These are phyloP conservation scores for Drosophila mojavensis DNA, from an alignment of 1,140 invertebrate genomes.

Conservation along the genomic window DNA sequence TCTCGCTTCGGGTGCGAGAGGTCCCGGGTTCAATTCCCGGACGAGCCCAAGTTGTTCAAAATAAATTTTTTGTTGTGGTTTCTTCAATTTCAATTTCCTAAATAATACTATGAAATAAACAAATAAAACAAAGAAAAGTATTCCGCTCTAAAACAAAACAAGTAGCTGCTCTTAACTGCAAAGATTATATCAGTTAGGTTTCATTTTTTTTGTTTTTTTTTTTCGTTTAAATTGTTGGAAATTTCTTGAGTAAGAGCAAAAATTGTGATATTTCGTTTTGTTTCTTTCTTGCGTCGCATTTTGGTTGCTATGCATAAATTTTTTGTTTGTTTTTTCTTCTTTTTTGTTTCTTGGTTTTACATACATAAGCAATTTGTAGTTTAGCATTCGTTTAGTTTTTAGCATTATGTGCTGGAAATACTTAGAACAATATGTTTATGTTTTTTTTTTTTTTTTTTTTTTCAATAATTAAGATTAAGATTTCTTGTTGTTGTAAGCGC, in stretches of 20 bases:
- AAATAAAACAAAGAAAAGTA: constrained; percentile 5
- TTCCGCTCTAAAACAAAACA: constrained; percentile 32
- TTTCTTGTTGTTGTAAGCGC: constrained; percentile 54
- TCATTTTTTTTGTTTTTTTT: constrained; percentile 3
- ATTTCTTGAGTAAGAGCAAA: constrained; percentile 17
- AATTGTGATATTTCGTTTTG: constrained; percentile 23
- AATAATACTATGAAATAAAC: constrained; percentile 15
- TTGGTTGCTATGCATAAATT: constrained; percentile 29
- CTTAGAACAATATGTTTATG: constrained; percentile 60
- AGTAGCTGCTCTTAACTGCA: constrained; percentile 21
- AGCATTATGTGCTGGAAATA: constrained; percentile 62
- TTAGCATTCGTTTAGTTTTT: constrained; percentile 69
- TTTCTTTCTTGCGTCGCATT: constrained; percentile 20
- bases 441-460: background rate
- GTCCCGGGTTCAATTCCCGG: constrained; percentile 93
- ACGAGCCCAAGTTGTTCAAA: constrained; percentile 87
- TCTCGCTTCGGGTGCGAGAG: constrained; percentile 92
- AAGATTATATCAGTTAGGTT: constrained; percentile 38
- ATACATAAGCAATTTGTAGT: constrained; percentile 55
- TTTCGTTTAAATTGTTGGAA: constrained; percentile 14
- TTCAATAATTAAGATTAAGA: constrained; percentile 49
- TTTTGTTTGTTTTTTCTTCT: constrained; percentile 23
- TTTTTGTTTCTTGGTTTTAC: constrained; percentile 39
- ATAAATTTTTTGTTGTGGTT: constrained; percentile 20
- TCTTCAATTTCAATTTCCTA: background rate